phyloP scores from a whole-genome alignment of 2,113 vertebrate species.

The Esox niger region DNA sequence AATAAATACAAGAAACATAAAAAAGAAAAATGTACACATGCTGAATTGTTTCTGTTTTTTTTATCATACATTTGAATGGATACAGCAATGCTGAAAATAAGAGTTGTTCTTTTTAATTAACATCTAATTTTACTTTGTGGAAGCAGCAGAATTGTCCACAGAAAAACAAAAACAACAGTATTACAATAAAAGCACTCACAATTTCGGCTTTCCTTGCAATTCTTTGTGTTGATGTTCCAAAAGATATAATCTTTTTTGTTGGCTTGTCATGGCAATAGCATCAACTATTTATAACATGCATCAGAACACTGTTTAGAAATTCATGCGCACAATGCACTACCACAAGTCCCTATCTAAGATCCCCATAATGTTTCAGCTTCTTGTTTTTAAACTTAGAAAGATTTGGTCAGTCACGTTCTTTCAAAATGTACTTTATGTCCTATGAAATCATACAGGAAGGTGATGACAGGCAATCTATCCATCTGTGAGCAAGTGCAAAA shows the following conservation, averaged over 20 bases:
- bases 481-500: no score
- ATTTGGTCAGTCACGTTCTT: no score
- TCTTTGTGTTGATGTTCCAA: neutral
- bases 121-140: neutral
- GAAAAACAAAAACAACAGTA: neutral
- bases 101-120: neutral
- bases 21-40: neutral
- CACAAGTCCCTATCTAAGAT: no score
- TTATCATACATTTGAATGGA: neutral
- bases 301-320: neutral
- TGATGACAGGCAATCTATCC: no score
- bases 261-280: neutral
- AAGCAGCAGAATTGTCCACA: neutral
- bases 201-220: neutral
- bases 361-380: no score
- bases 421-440: no score
- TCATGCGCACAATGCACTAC: no score
- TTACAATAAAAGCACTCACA: neutral
- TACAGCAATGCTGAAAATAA: neutral
- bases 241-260: constrained; percentile 9
- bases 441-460: no score
- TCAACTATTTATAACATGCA: neutral
- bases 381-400: no score
- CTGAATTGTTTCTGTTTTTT: no score
- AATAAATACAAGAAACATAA: no score